Conservation (phyloP, 2,888 invertebrate genomes). For the Notodonta dromedarius region DNA sequence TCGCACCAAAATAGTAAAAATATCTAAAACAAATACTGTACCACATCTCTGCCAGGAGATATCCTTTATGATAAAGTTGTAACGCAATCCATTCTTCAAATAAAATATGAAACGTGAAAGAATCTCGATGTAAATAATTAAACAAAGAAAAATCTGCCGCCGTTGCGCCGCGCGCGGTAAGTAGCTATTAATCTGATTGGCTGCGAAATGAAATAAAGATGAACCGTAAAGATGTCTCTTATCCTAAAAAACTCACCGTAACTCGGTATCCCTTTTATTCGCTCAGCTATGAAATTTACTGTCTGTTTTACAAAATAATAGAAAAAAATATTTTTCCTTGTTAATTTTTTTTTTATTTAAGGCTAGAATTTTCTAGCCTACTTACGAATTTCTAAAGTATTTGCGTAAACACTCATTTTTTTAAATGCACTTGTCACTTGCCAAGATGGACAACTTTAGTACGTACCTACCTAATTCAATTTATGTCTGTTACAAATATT, state of each 20-base stretch:
- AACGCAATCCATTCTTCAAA: not conserved
- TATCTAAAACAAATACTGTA: too few species aligned
- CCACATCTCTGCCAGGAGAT: too few species aligned
- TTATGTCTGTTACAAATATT: not conserved
- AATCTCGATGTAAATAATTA: slow-evolving; percentile 1
- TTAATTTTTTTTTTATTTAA: not conserved
- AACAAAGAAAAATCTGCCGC: not conserved
- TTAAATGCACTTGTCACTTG: too few species aligned
- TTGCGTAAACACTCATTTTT: too few species aligned
- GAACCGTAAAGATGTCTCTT: not conserved
- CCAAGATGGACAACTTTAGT: too few species aligned
- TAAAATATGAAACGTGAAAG: not conserved
- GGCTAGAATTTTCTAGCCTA: too few species aligned
- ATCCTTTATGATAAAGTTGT: too few species aligned
- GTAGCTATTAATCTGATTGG: slow-evolving; percentile 2
- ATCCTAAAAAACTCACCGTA: not conserved
- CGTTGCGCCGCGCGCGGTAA: not conserved
- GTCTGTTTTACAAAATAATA: not conserved
- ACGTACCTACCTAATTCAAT: not conserved
- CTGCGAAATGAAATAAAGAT: slow-evolving; percentile 3
- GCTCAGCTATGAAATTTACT: slow-evolving; percentile 3
- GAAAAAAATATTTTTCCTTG: not conserved
- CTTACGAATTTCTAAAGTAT: too few species aligned
- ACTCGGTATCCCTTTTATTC: not conserved
- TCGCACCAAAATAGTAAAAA: too few species aligned